Percentiles rank a stretch among this genome's conserved stretches.
Conservation (phyloP, 2,797 vertebrate genomes). For the Chelidonichthys spinosus region DNA sequence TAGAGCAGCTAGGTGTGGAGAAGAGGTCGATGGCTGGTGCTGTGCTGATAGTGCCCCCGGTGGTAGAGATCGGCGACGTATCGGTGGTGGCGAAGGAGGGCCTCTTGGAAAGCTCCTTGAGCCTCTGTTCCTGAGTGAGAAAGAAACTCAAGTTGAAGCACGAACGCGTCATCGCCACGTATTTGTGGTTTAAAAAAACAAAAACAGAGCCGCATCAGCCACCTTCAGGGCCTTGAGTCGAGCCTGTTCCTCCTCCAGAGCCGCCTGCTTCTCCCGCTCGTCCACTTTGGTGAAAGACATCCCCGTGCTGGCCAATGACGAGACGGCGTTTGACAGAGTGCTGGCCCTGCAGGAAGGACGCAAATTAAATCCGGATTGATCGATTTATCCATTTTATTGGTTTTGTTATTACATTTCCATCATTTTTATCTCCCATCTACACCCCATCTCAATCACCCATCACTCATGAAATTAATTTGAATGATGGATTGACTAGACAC, state of each 20-base stretch:
- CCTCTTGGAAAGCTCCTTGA: slow-evolving; percentile 98
- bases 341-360: slow-evolving; percentile 87
- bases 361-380: slow-evolving; percentile 20
- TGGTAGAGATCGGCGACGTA: slow-evolving; percentile 94
- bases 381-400: neutral
- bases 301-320: slow-evolving; percentile 96
- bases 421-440: neutral
- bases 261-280: slow-evolving; percentile 99
- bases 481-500: slow-evolving; percentile 2
- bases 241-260: slow-evolving; percentile 96
- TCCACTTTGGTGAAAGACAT: slow-evolving; percentile 99
- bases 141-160: slow-evolving; percentile 27
- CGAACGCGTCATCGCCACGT: neutral
- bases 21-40: slow-evolving; percentile 97
- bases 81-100: slow-evolving; percentile 95
- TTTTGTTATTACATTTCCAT: neutral
- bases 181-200: neutral
- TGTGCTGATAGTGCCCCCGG: slow-evolving; percentile 93
- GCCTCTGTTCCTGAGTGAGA: slow-evolving; percentile 90
- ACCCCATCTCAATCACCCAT: too few species aligned
- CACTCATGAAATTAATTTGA: neutral
- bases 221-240: slow-evolving; percentile 99
- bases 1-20: slow-evolving; percentile 97
- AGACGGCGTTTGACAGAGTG: slow-evolving; percentile 98
- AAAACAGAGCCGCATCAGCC: neutral